These are phyloP conservation scores for Alethe castanea DNA, from an alignment of 2,113 vertebrate species.

Conservation along the genomic window DNA sequence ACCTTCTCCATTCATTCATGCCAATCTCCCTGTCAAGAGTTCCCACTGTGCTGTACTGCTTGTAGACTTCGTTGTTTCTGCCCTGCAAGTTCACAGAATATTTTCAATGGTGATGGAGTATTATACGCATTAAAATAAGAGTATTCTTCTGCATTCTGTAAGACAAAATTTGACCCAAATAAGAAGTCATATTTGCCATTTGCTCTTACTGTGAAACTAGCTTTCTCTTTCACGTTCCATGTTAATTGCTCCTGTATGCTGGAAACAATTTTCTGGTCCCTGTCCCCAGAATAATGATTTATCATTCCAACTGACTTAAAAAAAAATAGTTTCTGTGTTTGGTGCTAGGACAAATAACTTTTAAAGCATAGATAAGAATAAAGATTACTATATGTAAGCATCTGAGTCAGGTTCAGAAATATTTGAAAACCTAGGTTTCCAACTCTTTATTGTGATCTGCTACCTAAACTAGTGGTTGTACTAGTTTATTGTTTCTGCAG, in stretches of 20 bases:
- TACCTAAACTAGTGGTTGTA: background rate
- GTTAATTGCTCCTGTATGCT: background rate
- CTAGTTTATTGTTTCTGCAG: background rate
- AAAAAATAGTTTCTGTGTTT: background rate
- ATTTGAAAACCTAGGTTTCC: background rate
- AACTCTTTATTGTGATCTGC: background rate
- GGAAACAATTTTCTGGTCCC: background rate
- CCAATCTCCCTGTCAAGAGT: background rate
- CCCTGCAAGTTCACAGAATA: background rate
- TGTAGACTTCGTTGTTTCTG: background rate
- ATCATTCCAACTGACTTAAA: background rate
- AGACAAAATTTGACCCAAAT: background rate
- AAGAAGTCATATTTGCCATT: background rate
- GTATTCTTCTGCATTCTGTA: background rate
- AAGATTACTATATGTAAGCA: background rate
- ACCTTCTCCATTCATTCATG: background rate
- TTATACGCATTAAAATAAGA: background rate
- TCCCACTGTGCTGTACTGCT: background rate
- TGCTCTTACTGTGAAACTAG: background rate
- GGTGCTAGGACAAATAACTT: background rate
- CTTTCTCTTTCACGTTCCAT: background rate
- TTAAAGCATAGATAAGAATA: background rate
- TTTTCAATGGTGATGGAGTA: background rate
- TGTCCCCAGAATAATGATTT: background rate
- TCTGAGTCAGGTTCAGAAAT: background rate